These are phyloP conservation scores for Callithrix jacchus DNA, from an alignment of 2,113 vertebrate genomes.

Conservation along the genomic window DNA sequence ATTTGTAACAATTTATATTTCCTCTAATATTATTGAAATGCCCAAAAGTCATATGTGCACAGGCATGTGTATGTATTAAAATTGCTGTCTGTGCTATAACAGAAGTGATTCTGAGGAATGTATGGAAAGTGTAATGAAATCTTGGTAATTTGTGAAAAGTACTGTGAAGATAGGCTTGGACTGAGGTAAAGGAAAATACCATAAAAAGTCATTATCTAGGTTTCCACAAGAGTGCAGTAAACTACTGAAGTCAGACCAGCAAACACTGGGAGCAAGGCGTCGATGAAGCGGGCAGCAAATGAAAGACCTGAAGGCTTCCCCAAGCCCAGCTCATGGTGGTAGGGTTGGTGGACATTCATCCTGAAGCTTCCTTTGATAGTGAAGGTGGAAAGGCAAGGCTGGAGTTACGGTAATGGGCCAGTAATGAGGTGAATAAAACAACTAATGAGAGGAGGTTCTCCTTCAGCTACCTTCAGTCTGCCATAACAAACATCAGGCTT, in stretches of 20 bases:
- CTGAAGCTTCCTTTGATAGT: background rate
- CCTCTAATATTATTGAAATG: background rate
- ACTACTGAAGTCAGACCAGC: background rate
- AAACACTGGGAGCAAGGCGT: background rate
- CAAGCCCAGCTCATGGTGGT: background rate
- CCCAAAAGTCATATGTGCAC: background rate
- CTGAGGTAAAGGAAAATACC: background rate
- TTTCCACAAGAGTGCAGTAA: background rate
- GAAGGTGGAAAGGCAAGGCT: background rate
- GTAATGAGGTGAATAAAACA: background rate
- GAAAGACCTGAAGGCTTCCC: background rate
- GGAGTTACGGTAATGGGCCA: background rate
- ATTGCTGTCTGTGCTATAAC: background rate
- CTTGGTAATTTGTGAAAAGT: background rate
- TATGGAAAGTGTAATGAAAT: background rate
- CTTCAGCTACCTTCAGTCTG: background rate
- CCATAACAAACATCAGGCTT: background rate
- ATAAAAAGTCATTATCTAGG: background rate
- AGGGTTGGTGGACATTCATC: background rate
- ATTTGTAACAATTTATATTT: background rate
- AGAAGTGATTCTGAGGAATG: background rate
- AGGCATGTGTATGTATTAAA: background rate
- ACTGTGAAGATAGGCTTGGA: background rate
- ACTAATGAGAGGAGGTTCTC: background rate
- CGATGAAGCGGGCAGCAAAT: background rate